phyloP scores from a whole-genome alignment of 2,797 vertebrate genomes.

The Sparidentex hasta region DNA sequence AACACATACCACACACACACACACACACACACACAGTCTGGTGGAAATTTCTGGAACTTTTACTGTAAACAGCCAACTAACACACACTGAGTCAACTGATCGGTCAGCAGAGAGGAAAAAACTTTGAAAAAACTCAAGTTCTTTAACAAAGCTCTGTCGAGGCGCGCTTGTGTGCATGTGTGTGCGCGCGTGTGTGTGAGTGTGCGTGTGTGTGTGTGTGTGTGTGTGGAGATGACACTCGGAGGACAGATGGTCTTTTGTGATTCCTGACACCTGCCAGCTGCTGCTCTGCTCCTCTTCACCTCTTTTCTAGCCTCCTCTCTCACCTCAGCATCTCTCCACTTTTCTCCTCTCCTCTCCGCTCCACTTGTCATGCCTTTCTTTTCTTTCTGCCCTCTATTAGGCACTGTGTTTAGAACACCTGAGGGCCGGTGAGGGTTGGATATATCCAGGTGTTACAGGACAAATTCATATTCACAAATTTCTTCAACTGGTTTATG shows the following conservation, averaged over 20 bases:
- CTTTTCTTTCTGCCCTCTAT: slow-evolving; percentile 36
- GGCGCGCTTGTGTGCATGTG: slow-evolving; percentile 47
- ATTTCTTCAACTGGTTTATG: neutral
- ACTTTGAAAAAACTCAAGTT: neutral
- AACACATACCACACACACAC: slow-evolving; percentile 31
- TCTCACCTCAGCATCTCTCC: slow-evolving; percentile 67
- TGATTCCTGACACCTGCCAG: slow-evolving; percentile 98
- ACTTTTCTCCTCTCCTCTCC: slow-evolving; percentile 27
- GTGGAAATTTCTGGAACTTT: slow-evolving; percentile 15
- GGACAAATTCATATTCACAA: slow-evolving; percentile 6
- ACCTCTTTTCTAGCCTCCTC: slow-evolving; percentile 58
- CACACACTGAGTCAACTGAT: neutral
- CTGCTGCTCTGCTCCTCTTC: slow-evolving; percentile 92
- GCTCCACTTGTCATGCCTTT: slow-evolving; percentile 19
- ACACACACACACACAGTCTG: neutral
- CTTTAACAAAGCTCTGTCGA: slow-evolving; percentile 62
- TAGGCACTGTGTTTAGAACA: slow-evolving; percentile 8
- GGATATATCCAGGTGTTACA: slow-evolving; percentile 11
- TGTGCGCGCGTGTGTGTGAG: slow-evolving; percentile 25
- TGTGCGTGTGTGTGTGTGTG: slow-evolving; percentile 28
- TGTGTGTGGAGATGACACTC: slow-evolving; percentile 85
- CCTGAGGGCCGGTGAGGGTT: slow-evolving; percentile 6
- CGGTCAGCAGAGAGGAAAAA: slow-evolving; percentile 1
- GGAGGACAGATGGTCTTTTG: slow-evolving; percentile 98
- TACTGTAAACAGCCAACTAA: slow-evolving; percentile 17